Percentiles rank a stretch among this genome's conserved stretches.
Conservation (phyloP, 2,797 vertebrate species). For the Lerista edwardsae region DNA sequence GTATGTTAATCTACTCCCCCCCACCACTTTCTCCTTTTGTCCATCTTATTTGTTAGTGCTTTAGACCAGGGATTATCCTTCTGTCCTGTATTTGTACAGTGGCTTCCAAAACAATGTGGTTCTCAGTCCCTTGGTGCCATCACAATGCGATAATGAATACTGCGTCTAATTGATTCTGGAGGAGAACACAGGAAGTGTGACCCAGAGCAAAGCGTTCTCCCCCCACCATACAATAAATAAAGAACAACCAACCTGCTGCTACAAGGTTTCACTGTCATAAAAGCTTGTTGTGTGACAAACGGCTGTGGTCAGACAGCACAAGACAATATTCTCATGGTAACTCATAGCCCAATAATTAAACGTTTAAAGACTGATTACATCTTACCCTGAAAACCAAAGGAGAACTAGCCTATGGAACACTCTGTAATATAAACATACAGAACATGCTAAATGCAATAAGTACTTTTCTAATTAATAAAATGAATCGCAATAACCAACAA, state of each 20-base stretch:
- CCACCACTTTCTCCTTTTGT: constrained; percentile 21
- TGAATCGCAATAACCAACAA: not conserved
- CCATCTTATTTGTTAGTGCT: constrained; percentile 18
- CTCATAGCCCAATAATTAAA: not conserved
- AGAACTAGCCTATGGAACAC: not conserved
- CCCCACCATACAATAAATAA: not conserved
- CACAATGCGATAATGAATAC: constrained; percentile 18
- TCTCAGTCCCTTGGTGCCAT: constrained; percentile 24
- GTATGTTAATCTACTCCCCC: constrained; percentile 23
- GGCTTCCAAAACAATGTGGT: constrained; percentile 31
- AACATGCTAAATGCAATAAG: not conserved
- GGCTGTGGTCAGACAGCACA: not conserved
- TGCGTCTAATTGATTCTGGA: constrained; percentile 40
- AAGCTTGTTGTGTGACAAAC: not conserved
- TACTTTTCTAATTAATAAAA: not conserved
- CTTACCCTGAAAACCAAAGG: not conserved
- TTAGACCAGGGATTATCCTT: constrained; percentile 24
- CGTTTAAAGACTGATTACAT: constrained; percentile 10
- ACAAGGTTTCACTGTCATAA: not conserved
- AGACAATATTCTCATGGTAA: not conserved
- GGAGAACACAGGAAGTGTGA: constrained; percentile 6
- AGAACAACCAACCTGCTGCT: not conserved
- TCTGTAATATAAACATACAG: not conserved
- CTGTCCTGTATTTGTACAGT: constrained; percentile 36
- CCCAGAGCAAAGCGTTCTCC: not conserved